A percentile compares a stretch with the other conserved stretches of the same genome.
Conservation (phyloP, 2,888 invertebrate genomes). For the Eucera pruinosa region DNA sequence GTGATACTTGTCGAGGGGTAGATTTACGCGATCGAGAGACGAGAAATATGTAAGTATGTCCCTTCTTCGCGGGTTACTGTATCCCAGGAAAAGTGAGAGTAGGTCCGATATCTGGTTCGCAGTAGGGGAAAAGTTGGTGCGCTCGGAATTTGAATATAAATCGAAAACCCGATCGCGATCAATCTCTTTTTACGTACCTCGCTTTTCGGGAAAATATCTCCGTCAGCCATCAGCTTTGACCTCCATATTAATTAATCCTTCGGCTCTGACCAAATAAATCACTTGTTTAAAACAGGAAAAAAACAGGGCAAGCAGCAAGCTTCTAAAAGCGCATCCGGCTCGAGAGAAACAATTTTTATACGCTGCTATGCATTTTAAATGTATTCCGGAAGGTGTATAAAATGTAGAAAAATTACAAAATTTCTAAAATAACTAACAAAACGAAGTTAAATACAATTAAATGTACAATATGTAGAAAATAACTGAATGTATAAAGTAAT, state of each 20-base stretch:
- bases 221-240: slow-evolving; percentile 33
- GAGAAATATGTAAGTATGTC: slow-evolving; percentile 44
- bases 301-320: not conserved
- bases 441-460: too few relatives aligned
- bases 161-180: slow-evolving; percentile 58
- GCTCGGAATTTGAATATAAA: slow-evolving; percentile 60
- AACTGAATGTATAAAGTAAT: too few relatives aligned
- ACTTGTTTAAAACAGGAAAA: not conserved
- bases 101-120: slow-evolving; percentile 36
- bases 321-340: not conserved
- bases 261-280: slow-evolving; percentile 26
- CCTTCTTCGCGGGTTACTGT: slow-evolving; percentile 36
- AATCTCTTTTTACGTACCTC: slow-evolving; percentile 43
- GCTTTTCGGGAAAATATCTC: slow-evolving; percentile 30
- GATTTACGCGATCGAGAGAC: slow-evolving; percentile 34
- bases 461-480: too few relatives aligned
- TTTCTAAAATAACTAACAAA: too few relatives aligned
- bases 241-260: slow-evolving; percentile 50
- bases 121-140: slow-evolving; percentile 35
- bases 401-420: too few relatives aligned
- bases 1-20: slow-evolving; percentile 30
- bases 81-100: slow-evolving; percentile 46
- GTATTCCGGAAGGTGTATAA: too few relatives aligned
- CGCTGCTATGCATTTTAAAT: too few relatives aligned
- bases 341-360: too few relatives aligned